These are phyloP conservation scores for Linnaemya vulpina DNA, from an alignment of 2,888 invertebrate species.

Conservation along the genomic window DNA sequence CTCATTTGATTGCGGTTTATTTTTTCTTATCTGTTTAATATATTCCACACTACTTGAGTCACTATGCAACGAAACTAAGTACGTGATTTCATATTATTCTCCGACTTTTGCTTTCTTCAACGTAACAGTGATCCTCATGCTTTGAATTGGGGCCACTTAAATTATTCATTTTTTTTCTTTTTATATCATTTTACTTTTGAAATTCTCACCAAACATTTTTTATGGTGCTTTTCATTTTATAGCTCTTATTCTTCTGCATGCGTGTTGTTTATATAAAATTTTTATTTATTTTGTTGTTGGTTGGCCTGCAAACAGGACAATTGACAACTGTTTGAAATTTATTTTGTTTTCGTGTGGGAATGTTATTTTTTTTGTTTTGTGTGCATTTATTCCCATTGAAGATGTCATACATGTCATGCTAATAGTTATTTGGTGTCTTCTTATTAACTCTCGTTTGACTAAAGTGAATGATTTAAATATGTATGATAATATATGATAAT, in stretches of 20 bases:
- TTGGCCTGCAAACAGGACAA: slow-evolving; percentile 56
- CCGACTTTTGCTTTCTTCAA: slow-evolving; percentile 48
- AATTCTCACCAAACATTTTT: slow-evolving; percentile 40
- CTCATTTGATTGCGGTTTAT: slow-evolving; percentile 8
- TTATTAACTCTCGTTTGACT: slow-evolving; percentile 29
- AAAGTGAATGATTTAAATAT: slow-evolving; percentile 40
- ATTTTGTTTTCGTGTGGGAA: slow-evolving; percentile 71
- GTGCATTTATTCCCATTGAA: slow-evolving; percentile 36
- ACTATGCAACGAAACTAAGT: background rate
- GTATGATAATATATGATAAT: slow-evolving; percentile 15
- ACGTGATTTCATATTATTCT: slow-evolving; percentile 13
- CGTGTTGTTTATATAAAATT: slow-evolving; percentile 44
- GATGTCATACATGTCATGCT: slow-evolving; percentile 66
- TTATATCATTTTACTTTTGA: slow-evolving; percentile 37
- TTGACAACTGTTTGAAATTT: slow-evolving; percentile 71
- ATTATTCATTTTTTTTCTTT: slow-evolving; percentile 25
- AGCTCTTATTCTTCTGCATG: slow-evolving; percentile 3
- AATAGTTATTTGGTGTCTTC: slow-evolving; percentile 29
- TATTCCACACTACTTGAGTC: background rate
- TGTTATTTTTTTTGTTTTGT: slow-evolving; percentile 41
- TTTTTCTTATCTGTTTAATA: slow-evolving; percentile 4
- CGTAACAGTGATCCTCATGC: slow-evolving; percentile 14
- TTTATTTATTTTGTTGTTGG: slow-evolving; percentile 22
- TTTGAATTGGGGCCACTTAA: slow-evolving; percentile 52
- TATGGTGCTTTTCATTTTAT: slow-evolving; percentile 13